These are phyloP conservation scores for Oscheius onirici DNA, from an alignment of 2,888 invertebrate genomes.

Conservation along the genomic window DNA sequence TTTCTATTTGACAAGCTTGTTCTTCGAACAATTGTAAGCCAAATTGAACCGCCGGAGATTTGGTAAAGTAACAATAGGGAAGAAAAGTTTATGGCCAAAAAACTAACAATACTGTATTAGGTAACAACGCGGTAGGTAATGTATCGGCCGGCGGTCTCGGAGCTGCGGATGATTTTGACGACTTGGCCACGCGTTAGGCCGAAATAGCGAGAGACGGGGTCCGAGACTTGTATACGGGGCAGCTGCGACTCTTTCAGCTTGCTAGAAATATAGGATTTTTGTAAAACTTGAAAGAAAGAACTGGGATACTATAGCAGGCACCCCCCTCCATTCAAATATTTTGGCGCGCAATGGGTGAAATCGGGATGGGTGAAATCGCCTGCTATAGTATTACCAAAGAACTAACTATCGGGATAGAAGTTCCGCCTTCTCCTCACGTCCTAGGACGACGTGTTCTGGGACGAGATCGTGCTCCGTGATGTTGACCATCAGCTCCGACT, in stretches of 20 bases:
- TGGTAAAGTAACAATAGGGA: conserved; percentile 2
- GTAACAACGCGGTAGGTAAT: conserved; percentile 85
- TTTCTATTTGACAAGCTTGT: too few relatives aligned
- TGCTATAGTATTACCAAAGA: too few relatives aligned
- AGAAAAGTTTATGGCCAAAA: too few relatives aligned
- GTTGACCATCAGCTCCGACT: conserved; percentile 85
- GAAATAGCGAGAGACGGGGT: conserved; percentile 97
- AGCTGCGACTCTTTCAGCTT: conserved; percentile 98
- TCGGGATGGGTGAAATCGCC: too few relatives aligned
- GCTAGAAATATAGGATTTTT: too few relatives aligned
- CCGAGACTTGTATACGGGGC: conserved; percentile 97
- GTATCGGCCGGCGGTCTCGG: conserved; percentile 97
- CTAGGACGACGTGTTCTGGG: conserved; percentile 97
- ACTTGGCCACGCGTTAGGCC: conserved; percentile 93
- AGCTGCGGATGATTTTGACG: conserved; percentile 95
- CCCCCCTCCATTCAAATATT: too few relatives aligned
- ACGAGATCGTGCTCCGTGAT: conserved; percentile 79
- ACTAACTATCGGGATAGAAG: conserved; percentile 88
- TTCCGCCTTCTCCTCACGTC: conserved; percentile 96
- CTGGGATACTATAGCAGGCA: too few relatives aligned
- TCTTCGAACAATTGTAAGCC: too few relatives aligned
- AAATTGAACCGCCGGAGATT: too few relatives aligned
- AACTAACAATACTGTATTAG: too few relatives aligned
- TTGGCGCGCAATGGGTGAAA: too few relatives aligned
- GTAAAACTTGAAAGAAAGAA: too few relatives aligned